These are phyloP conservation scores for Pachliopta kotzebuea DNA, from an alignment of 2,888 invertebrate genomes.

Conservation along the genomic window DNA sequence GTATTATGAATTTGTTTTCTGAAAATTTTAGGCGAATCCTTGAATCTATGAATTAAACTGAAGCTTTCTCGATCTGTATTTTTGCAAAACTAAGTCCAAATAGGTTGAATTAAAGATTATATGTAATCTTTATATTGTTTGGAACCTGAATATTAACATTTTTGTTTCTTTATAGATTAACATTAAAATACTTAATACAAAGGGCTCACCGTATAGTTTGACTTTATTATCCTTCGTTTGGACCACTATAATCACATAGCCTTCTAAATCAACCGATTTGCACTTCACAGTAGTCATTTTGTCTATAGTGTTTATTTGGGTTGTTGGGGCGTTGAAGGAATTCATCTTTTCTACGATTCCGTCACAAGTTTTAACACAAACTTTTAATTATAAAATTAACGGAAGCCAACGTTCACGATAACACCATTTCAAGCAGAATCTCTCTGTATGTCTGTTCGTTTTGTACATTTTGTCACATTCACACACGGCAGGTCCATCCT, in stretches of 20 bases:
- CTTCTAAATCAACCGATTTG: conserved; percentile 91
- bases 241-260: conserved; percentile 96
- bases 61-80: no score
- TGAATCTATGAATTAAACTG: no score
- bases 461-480: conserved; percentile 58
- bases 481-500: conserved; percentile 58
- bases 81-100: no score
- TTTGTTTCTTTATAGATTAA: neutral
- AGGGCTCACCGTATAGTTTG: conserved; percentile 90
- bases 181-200: neutral
- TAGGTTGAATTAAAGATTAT: no score
- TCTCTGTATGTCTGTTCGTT: conserved; percentile 49
- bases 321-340: conserved; percentile 72
- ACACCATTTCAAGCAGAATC: conserved; percentile 71
- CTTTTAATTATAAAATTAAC: neutral
- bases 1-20: no score
- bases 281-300: conserved; percentile 77
- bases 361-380: conserved; percentile 38
- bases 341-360: conserved; percentile 58
- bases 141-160: neutral
- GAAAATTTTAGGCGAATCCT: no score
- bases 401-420: conserved; percentile 70
- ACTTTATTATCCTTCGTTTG: conserved; percentile 97
- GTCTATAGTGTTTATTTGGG: conserved; percentile 71
- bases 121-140: no score